Conservation (phyloP, 2,113 vertebrate genomes). For the Saccopteryx bilineata region DNA sequence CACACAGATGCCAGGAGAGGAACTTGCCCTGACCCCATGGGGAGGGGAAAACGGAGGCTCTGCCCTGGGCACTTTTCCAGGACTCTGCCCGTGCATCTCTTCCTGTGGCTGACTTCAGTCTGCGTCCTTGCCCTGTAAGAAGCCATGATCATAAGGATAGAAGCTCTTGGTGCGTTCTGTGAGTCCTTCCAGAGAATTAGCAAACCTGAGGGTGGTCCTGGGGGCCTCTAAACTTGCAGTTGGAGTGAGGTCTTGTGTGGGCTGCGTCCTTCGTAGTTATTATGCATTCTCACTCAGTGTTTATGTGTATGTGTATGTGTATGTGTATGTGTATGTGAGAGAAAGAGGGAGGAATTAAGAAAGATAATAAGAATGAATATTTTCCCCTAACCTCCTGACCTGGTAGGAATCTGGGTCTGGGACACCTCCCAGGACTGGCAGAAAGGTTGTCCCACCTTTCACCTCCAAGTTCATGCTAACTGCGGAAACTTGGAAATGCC, state of each 20-base stretch:
- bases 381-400: background rate
- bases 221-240: background rate
- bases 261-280: background rate
- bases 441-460: background rate
- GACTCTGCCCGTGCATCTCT: fast-evolving
- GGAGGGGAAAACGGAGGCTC: fast-evolving
- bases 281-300: background rate
- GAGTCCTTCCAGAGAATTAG: background rate
- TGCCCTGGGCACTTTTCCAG: fast-evolving
- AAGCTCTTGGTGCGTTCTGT: fast-evolving
- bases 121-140: background rate
- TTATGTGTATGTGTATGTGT: background rate
- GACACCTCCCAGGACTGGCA: background rate
- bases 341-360: background rate
- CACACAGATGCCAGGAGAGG: fast-evolving
- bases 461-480: background rate
- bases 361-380: fast-evolving
- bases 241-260: background rate
- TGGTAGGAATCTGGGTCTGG: background rate
- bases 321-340: background rate
- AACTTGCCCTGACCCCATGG: fast-evolving
- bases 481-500: background rate
- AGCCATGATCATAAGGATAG: fast-evolving
- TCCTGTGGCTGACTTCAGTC: background rate
- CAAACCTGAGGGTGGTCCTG: too few species aligned